These are phyloP conservation scores for Pipistrellus kuhlii DNA, from an alignment of 2,797 vertebrate species.

Conservation along the genomic window DNA sequence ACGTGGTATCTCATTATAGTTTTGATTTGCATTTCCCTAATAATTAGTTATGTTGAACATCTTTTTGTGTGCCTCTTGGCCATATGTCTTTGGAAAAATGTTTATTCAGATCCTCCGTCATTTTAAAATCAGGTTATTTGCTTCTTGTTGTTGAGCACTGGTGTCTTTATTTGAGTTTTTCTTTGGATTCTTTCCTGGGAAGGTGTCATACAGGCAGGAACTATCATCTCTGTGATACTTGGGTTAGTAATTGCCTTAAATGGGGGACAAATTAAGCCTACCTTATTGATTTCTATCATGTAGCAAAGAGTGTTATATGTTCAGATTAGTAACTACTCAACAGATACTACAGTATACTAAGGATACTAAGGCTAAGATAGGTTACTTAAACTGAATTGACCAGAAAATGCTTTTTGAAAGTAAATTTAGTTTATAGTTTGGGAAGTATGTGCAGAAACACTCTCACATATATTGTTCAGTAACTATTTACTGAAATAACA, in stretches of 20 bases:
- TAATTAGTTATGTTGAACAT: background rate
- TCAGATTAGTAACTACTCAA: background rate
- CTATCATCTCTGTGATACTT: background rate
- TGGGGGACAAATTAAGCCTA: background rate
- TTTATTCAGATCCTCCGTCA: background rate
- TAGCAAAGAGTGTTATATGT: background rate
- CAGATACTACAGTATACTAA: background rate
- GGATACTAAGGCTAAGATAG: background rate
- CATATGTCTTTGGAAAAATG: background rate
- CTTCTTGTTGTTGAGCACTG: background rate
- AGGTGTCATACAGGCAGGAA: background rate
- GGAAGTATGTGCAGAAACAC: background rate
- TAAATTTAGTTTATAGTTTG: conserved; percentile 8
- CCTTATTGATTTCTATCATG: background rate
- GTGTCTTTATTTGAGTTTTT: background rate
- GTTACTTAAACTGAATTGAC: background rate
- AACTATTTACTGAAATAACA: conserved; percentile 33
- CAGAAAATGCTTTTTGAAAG: conserved; percentile 22
- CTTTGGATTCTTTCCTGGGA: background rate
- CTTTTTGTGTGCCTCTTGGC: background rate
- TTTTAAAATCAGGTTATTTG: background rate
- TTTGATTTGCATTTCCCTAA: background rate
- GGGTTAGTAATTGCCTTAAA: background rate
- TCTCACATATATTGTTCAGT: background rate
- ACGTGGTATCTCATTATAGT: background rate